These are phyloP conservation scores for Oreortyx pictus DNA, from an alignment of 2,797 vertebrate species.

Conservation along the genomic window DNA sequence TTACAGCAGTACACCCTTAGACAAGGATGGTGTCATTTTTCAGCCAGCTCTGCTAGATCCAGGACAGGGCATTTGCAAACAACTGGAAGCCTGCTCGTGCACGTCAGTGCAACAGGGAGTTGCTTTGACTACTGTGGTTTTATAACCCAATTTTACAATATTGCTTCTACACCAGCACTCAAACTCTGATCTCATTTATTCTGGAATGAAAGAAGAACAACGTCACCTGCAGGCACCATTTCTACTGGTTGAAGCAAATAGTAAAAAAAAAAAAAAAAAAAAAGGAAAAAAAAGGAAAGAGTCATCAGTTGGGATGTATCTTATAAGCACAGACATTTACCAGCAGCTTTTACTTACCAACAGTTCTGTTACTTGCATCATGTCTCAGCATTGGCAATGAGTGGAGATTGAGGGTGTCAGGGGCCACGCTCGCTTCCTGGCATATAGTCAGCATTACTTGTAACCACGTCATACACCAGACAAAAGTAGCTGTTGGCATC, in stretches of 20 bases:
- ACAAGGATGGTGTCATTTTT: accelerated
- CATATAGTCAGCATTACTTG: neutral
- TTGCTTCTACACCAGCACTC: neutral
- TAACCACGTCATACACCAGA: neutral
- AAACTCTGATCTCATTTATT: neutral
- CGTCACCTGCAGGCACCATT: neutral
- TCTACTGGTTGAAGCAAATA: neutral
- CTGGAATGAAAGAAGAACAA: neutral
- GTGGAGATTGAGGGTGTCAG: accelerated
- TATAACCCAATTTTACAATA: neutral
- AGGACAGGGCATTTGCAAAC: neutral
- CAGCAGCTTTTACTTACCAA: neutral
- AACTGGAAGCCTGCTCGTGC: neutral
- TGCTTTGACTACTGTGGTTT: neutral
- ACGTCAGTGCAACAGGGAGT: neutral
- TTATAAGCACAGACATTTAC: neutral
- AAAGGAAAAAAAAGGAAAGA: no score
- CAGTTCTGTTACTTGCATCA: neutral
- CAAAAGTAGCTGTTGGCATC: no score
- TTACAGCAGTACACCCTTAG: neutral
- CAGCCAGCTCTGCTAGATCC: neutral
- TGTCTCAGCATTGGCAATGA: neutral
- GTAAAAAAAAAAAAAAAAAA: neutral
- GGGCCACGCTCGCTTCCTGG: neutral
- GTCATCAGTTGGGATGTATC: neutral